These are phyloP conservation scores for Pseudachorutes palmiensis DNA, from an alignment of 1,140 invertebrate genomes.

Conservation along the genomic window DNA sequence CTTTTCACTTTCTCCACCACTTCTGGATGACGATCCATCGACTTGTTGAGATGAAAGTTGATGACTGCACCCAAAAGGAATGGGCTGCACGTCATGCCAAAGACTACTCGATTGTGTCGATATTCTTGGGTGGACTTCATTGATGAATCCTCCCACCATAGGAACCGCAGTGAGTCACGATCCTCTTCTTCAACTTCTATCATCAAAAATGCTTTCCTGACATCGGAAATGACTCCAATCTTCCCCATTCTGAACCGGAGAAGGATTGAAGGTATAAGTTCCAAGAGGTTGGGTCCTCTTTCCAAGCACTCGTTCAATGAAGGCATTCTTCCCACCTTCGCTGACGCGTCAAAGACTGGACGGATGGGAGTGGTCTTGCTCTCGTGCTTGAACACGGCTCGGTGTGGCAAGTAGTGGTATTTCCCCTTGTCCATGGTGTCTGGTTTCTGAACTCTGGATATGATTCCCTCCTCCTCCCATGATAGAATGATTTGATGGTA, in stretches of 20 bases:
- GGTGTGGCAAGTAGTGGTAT: conserved; percentile 18
- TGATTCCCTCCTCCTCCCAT: too few species aligned
- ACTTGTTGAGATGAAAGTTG: background rate
- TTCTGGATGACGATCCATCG: too few species aligned
- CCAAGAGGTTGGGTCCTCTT: conserved; percentile 42
- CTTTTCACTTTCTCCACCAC: background rate
- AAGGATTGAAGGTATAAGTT: conserved; percentile 41
- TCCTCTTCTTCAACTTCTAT: background rate
- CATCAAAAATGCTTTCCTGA: conserved; percentile 5
- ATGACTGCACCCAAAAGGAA: conserved; percentile 13
- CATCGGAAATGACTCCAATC: conserved; percentile 27
- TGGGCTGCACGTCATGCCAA: conserved; percentile 29
- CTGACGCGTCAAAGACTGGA: conserved; percentile 25
- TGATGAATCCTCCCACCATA: background rate
- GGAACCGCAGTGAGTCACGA: background rate
- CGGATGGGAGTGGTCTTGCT: conserved; percentile 39
- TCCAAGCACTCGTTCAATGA: conserved; percentile 42
- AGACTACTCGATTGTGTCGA: conserved; percentile 37
- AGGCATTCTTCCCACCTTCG: conserved; percentile 32
- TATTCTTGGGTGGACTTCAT: background rate
- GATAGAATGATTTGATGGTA: too few species aligned
- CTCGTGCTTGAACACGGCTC: conserved; percentile 10
- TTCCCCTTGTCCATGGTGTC: too few species aligned
- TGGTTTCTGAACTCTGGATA: too few species aligned
- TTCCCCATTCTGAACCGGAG: conserved; percentile 40